Base-by-base conservation (phyloP, 2,113 vertebrate genomes). In the Irena cyanogastra region DNA sequence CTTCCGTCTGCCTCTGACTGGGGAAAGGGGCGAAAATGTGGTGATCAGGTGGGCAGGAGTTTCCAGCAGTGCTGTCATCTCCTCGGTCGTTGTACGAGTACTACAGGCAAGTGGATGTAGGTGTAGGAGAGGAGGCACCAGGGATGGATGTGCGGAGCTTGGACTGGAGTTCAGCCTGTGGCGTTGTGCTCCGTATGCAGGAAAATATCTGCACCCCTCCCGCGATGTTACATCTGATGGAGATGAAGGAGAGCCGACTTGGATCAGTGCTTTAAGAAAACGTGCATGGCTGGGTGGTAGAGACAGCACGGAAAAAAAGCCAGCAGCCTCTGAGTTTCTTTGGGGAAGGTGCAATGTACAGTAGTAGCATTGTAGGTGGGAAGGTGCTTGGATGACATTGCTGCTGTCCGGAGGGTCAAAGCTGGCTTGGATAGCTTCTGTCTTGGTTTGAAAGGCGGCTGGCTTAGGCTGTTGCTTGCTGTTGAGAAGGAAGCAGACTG, bases 1-100 rank as follows among this genome's bases (percentile, higher is more conserved):
- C 92, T 95, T 92, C 91, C 81, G 92, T 96, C 89, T 83, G 87
- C 87, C 66, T 83, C 65, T 76, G 74, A 35, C 63, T 49, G 80
- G 90, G 84, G 54, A 89, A 50, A 70, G 80, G 72, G 79, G 50
- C n/a, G 69, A 89, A 84, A 93, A 94, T 90, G 92, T 91, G 94
- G 68, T 69, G 66, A 84, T 82, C 42, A 63, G 83, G 74, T 79
- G 80, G 68, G 82, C 90, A 91, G 89, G 94, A 96, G 94, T 92
- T 95, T 69, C 75, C 84, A 94, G 80, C 85, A 68, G 89, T 35
- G 95, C 92, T 83, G 70, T 86, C 87, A 59, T 59, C 90, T 77
- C 66, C 59, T 69, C 57, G 63, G 70, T 70, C 91, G 70, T 69
- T 57, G 75, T 52, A 11, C 90, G 65, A 64, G 90, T 92, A 89